Conservation (phyloP, 2,113 vertebrate genomes). For the Phodopus roborovskii region DNA sequence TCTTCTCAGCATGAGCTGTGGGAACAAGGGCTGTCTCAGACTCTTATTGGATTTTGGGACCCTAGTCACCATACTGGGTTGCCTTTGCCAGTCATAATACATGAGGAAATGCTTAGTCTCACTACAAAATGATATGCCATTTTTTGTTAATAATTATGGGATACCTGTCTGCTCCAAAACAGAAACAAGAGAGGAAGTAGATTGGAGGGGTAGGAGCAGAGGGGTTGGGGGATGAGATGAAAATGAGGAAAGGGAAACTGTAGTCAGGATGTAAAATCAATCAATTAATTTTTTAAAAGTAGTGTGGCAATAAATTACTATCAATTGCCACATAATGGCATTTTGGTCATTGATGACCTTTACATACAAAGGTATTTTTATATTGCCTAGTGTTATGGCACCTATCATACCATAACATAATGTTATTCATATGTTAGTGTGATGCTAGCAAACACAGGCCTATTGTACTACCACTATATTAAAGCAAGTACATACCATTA, state of each 20-base stretch:
- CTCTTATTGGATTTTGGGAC: background rate
- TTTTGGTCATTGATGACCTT: background rate
- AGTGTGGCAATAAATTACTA: background rate
- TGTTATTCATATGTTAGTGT: background rate
- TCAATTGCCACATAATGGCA: background rate
- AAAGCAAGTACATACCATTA: background rate
- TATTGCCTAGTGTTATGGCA: background rate
- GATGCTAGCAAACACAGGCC: too few relatives aligned
- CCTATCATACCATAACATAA: background rate
- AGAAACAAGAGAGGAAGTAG: background rate
- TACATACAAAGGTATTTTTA: background rate
- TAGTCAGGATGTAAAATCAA: too few relatives aligned
- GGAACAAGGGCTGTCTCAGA: background rate
- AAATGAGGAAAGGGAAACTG: background rate
- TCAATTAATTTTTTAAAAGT: too few relatives aligned
- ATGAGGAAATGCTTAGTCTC: background rate
- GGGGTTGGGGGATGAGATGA: background rate
- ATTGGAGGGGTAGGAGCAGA: too few relatives aligned
- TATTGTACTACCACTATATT: too few relatives aligned
- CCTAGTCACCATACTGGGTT: background rate
- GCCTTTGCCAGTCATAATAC: background rate
- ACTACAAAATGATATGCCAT: background rate
- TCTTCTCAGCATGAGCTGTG: background rate
- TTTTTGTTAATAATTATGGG: background rate
- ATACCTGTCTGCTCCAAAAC: background rate